Evolutionary conservation across 2,113 vertebrate species (phyloP), one percentile per base, ranked within the genome.

Genomic region (Pseudonaja textilis): DNA sequence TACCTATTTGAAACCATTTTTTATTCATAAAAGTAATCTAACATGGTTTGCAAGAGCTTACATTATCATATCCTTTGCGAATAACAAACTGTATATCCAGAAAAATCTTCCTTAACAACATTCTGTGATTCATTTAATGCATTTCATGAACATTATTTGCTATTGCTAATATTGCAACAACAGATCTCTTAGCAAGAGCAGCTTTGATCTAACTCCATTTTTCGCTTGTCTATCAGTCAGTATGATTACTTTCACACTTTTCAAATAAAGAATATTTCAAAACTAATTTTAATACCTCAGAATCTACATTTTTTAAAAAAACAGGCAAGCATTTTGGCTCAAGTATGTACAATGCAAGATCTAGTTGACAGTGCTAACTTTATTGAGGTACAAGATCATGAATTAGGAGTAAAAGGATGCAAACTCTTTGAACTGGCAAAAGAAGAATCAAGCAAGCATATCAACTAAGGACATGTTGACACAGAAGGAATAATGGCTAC

Each of bases 381-480:
- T 92, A 89, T 74, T 55, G 94, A 94, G 90, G 1, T 20, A 91
- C 90, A 89, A 93, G 94, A 95, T 94, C 95, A 93, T 74, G 92
- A 96, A 95, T 89, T 95, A 93, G 95, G 92, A 96, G 94, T 86
- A 95, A 94, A 92, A 10, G 93, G 91, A 94, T 95, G 59, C 96
- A 74, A 94, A 94, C 61, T 34, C 96, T 97, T 96, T 97, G 95
- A 96, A 96, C 95, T 52, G 22, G 90, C 29, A 96, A 95, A 97
- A 96, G 56, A 96, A 94, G 95, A 96, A 94, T 34, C 92, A 96
- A 95, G 95, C 92, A 96, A 95, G 96, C 93, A 93, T 94, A 92
- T 92, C 90, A 95, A 93, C 94, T 0, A 1, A 95, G 93, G 93
- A 95, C 90, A 93, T 94, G 89, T 95, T 93, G 94, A 91, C 93